Evolutionary conservation across 2,888 invertebrate genomes (phyloP).

Genomic region (Ophion ellenae): DNA sequence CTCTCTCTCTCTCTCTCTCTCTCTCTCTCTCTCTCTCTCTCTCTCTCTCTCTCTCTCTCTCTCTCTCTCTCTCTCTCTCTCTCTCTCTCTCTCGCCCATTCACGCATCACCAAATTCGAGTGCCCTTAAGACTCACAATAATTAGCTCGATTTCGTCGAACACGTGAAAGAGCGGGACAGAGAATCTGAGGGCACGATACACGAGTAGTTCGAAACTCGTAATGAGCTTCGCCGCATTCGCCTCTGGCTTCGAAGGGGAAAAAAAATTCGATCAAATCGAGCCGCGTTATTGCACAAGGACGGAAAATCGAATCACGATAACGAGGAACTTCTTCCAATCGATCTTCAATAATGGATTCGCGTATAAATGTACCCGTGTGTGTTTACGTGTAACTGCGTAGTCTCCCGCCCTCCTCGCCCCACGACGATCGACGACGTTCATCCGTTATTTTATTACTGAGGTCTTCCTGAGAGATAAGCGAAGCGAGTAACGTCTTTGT

Average conservation of each 20-base stretch:
- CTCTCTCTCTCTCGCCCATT: not conserved
- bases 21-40: too few species aligned
- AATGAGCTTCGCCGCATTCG: slow-evolving; percentile 30
- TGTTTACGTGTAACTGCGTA: slow-evolving; percentile 49
- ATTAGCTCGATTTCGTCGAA: slow-evolving; percentile 72
- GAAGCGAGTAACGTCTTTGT: slow-evolving; percentile 82
- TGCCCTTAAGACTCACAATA: slow-evolving; percentile 78
- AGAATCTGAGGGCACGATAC: not conserved
- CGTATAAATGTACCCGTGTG: slow-evolving; percentile 22
- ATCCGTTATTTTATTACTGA: slow-evolving; percentile 81
- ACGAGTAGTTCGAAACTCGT: slow-evolving; percentile 23
- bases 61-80: not conserved
- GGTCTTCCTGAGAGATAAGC: slow-evolving; percentile 78
- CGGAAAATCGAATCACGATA: slow-evolving; percentile 59
- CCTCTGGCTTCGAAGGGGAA: slow-evolving; percentile 28
- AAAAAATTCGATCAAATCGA: slow-evolving; percentile 48
- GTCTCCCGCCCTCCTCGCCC: slow-evolving; percentile 60
- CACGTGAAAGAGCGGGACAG: slow-evolving; percentile 22
- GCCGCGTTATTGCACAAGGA: slow-evolving; percentile 32
- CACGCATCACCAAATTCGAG: slow-evolving; percentile 74
- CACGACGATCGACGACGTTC: slow-evolving; percentile 77
- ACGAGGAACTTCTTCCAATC: slow-evolving; percentile 73
- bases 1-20: too few species aligned
- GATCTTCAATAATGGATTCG: slow-evolving; percentile 35
- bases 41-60: too few species aligned